A percentile compares a stretch with the other conserved stretches of the same genome.
Conservation (phyloP, 1,140 invertebrate species). For the Yoshiicerus persimilis region DNA sequence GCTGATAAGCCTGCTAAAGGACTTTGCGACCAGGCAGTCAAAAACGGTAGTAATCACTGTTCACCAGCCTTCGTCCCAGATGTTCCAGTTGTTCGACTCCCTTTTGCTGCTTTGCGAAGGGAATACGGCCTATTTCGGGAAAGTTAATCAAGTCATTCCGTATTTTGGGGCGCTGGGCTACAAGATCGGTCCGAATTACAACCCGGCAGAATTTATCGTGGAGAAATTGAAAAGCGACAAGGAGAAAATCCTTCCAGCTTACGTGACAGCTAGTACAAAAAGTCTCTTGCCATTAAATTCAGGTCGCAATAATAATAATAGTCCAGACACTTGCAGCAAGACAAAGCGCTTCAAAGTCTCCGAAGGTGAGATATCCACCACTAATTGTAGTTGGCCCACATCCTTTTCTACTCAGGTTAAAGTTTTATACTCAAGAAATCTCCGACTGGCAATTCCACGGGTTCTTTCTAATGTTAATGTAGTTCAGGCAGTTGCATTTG, state of each 20-base stretch:
- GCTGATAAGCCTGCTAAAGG: constrained; percentile 55
- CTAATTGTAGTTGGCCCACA: constrained; percentile 54
- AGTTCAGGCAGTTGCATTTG: constrained; percentile 56
- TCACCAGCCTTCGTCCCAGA: constrained; percentile 61
- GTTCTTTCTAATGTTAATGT: constrained; percentile 56
- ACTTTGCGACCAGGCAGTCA: constrained; percentile 53
- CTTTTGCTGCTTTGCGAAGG: constrained; percentile 56
- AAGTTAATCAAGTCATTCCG: constrained; percentile 54
- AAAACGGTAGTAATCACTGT: constrained; percentile 58
- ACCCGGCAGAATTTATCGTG: constrained; percentile 60
- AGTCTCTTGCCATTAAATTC: background rate
- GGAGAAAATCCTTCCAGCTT: background rate
- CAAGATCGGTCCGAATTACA: constrained; percentile 56
- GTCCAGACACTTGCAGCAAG: background rate
- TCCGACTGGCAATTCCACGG: constrained; percentile 53
- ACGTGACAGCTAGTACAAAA: background rate
- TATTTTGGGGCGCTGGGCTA: constrained; percentile 55
- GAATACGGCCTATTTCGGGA: constrained; percentile 58
- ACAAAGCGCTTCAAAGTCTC: background rate
- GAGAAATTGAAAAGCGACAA: constrained; percentile 49
- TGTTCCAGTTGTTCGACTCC: constrained; percentile 59
- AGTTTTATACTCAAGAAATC: constrained; percentile 56
- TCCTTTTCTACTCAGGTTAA: constrained; percentile 57
- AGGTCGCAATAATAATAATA: constrained; percentile 3
- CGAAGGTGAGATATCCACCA: background rate